Conservation (phyloP, 92 coral and sea anemone genomes). For the Paragorgia papillata region DNA sequence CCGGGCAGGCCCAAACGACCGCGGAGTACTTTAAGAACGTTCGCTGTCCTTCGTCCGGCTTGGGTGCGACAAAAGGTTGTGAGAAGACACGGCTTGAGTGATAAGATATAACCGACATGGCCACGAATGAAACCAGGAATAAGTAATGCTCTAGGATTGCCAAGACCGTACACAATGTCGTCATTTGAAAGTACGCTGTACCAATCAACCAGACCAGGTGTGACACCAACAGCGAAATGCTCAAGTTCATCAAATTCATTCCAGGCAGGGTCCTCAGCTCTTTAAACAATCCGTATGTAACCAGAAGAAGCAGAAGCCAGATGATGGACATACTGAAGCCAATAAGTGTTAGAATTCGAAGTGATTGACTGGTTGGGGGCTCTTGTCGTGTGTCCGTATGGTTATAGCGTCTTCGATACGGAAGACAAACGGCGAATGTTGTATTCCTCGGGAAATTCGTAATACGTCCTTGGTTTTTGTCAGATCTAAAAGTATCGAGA, state of each 20-base stretch:
- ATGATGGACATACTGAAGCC: slow-evolving; percentile 40
- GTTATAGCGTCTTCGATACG: neutral
- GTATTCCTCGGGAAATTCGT: neutral
- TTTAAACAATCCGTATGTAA: slow-evolving; percentile 36
- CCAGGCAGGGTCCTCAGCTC: slow-evolving; percentile 55
- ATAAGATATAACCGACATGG: slow-evolving; percentile 53
- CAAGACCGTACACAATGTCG: neutral
- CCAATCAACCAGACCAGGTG: neutral
- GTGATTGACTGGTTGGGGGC: neutral
- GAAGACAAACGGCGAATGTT: neutral
- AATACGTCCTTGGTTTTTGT: no score
- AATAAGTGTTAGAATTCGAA: slow-evolving; percentile 34
- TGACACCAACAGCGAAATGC: neutral
- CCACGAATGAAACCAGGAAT: slow-evolving; percentile 19
- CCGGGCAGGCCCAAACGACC: slow-evolving; percentile 66
- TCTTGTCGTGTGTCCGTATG: neutral
- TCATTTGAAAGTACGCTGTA: neutral
- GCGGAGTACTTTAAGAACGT: slow-evolving; percentile 44
- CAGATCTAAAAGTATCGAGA: no score
- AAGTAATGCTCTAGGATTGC: slow-evolving; percentile 45
- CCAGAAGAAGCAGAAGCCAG: slow-evolving; percentile 24
- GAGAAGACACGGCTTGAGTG: slow-evolving; percentile 48
- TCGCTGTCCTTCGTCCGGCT: neutral
- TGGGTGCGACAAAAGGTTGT: neutral
- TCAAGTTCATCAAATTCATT: slow-evolving; percentile 35